Base-by-base conservation (phyloP, 2,113 vertebrate species). In the Colaptes auratus region DNA sequence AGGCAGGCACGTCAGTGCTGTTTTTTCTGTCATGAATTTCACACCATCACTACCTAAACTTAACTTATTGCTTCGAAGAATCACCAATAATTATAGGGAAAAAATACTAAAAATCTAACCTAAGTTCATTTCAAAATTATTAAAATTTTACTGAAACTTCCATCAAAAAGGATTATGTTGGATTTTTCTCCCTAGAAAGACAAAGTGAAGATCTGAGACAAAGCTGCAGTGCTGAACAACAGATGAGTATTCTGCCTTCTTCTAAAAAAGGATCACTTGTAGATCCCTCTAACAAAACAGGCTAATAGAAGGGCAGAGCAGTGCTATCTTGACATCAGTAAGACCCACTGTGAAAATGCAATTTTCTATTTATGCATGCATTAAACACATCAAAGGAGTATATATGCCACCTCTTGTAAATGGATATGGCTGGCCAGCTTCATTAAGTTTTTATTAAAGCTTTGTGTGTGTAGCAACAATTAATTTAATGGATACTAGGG, bases 171-270 rank as follows among this genome's bases (percentile, higher is more conserved):
- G 31, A 75, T 61, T 44, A 42, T 10, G 5, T 75, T 50, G 42
- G 77, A 39, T 39, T 85, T 89, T 85, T 31, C 87, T 85, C 88
- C 91, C 74, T 79, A 44, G 59, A 84, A 92, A 90, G 66, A 84
- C 24, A n/a, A 82, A 64, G 58, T 89, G 65, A 64, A 86, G 63
- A 73, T 65, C 64, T 48, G 30, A 93, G 76, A 89, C 24, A 19
- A 86, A 83, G 65, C 25, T 61, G 83, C 55, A 71, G 58, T 9
- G 31, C 53, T 87, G 44, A 82, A 82, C 15, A 75, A 71, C 65
- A 91, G 61, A 87, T 55, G 28, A 82, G 9, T 65, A 53, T 70
- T 86, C 67, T 82, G 35, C 63, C 64, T 91, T 82, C 52, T 85
- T 28, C 27, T 77, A 50, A 59, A 78, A 83, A 75, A 53, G 15